Percentiles rank a stretch among this genome's conserved stretches.
These are phyloP conservation scores for Epinephelus moara DNA, from an alignment of 2,113 vertebrate genomes.

Conservation along the genomic window DNA sequence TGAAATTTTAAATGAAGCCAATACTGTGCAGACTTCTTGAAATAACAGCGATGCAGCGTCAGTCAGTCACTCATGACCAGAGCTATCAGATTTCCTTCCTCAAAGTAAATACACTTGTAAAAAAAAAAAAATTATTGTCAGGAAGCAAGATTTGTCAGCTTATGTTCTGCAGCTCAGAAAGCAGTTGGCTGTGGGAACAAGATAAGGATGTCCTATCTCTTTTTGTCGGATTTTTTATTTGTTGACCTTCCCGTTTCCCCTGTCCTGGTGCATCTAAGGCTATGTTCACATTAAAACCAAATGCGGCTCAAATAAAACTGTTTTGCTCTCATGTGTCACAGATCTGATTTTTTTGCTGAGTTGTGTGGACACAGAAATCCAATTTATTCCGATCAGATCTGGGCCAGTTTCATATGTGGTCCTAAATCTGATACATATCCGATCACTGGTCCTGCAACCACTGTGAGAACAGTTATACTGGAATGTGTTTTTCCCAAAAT, in stretches of 20 bases:
- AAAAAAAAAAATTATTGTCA: conserved; percentile 2
- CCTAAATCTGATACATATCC: too few relatives aligned
- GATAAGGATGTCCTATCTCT: conserved; percentile 19
- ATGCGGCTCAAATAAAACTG: too few relatives aligned
- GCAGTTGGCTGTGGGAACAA: conserved; percentile 23
- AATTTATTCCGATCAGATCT: too few relatives aligned
- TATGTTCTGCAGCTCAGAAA: conserved; percentile 21
- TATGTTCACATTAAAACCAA: too few relatives aligned
- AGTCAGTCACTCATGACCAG: conserved; percentile 19
- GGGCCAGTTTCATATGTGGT: too few relatives aligned
- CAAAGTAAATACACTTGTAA: conserved; percentile 31
- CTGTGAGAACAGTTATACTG: too few relatives aligned
- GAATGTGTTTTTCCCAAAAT: too few relatives aligned
- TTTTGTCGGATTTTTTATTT: conserved; percentile 6
- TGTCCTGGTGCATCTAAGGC: not conserved
- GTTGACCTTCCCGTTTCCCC: not conserved
- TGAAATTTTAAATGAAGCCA: conserved; percentile 47
- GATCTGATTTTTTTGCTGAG: too few relatives aligned
- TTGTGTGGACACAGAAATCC: too few relatives aligned
- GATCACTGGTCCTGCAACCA: too few relatives aligned
- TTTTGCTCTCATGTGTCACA: too few relatives aligned
- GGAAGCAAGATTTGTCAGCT: conserved; percentile 29
- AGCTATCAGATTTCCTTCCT: conserved; percentile 37
- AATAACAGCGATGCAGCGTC: conserved; percentile 2
- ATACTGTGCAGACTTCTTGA: conserved; percentile 14